These are phyloP conservation scores for Lepilemur septentrionalis DNA, from an alignment of 2,797 vertebrate genomes.

Conservation along the genomic window DNA sequence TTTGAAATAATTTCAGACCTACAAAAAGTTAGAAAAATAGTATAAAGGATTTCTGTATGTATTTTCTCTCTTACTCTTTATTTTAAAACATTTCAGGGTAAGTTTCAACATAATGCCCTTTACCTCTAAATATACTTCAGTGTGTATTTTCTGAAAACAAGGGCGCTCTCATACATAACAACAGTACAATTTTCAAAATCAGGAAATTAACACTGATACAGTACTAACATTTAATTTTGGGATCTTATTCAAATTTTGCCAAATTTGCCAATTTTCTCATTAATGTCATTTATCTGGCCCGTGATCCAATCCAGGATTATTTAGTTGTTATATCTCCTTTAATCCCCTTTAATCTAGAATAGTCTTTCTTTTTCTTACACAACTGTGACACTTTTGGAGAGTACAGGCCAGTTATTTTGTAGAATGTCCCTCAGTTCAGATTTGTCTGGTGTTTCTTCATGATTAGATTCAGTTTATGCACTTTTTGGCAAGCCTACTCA, in stretches of 20 bases:
- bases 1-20: constrained; percentile 29
- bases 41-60: not conserved
- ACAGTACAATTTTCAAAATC: not conserved
- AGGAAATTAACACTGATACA: not conserved
- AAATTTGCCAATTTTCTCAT: not conserved
- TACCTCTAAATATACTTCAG: not conserved
- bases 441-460: not conserved
- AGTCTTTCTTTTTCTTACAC: not conserved
- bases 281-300: not conserved
- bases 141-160: not conserved
- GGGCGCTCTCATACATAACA: not conserved
- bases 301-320: not conserved
- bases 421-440: not conserved
- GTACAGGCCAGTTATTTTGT: not conserved
- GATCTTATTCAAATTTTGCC: not conserved
- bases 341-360: not conserved
- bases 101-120: not conserved
- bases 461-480: not conserved
- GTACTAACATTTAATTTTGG: not conserved
- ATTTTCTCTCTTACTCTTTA: not conserved
- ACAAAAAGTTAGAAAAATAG: not conserved
- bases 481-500: not conserved
- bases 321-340: not conserved
- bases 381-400: not conserved
- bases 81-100: not conserved